A percentile compares a stretch with the other conserved stretches of the same genome.
phyloP scores from a whole-genome alignment of 2,888 invertebrate genomes.

The Hypercompe scribonia region DNA sequence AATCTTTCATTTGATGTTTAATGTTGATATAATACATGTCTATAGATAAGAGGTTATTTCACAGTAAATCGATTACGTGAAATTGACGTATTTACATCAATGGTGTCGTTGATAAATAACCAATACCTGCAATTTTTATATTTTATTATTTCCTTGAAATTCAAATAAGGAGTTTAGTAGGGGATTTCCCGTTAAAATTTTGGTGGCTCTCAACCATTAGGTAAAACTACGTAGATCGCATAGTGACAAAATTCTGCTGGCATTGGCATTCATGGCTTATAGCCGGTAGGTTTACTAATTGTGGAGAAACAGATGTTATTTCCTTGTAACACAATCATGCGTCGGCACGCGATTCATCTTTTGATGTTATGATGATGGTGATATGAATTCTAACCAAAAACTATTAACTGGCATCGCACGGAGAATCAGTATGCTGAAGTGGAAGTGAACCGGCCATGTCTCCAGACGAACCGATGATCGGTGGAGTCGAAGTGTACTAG shows the following conservation, averaged over 20 bases:
- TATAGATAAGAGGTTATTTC: conserved; percentile 23
- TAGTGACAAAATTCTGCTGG: not conserved
- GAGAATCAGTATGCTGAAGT: too few relatives aligned
- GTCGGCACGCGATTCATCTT: not conserved
- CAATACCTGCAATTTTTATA: not conserved
- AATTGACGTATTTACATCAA: not conserved
- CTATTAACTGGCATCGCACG: too few relatives aligned
- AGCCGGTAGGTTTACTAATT: too few relatives aligned
- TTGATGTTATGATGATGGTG: not conserved
- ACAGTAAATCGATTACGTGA: conserved; percentile 18
- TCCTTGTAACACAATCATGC: not conserved
- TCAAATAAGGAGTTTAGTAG: not conserved
- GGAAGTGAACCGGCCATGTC: too few relatives aligned
- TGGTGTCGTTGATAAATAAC: conserved; percentile 1
- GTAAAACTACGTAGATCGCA: not conserved
- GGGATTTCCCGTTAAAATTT: not conserved
- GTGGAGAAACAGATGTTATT: not conserved
- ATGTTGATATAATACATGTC: not conserved
- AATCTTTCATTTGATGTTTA: not conserved
- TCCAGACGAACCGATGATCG: too few relatives aligned
- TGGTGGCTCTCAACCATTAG: not conserved
- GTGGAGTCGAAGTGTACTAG: too few relatives aligned
- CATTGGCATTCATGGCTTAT: too few relatives aligned
- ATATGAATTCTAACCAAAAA: too few relatives aligned
- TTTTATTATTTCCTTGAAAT: not conserved